A percentile compares a stretch with the other conserved stretches of the same genome.
phyloP scores from a whole-genome alignment of 2,113 vertebrate species.

The Datnioides undecimradiatus region DNA sequence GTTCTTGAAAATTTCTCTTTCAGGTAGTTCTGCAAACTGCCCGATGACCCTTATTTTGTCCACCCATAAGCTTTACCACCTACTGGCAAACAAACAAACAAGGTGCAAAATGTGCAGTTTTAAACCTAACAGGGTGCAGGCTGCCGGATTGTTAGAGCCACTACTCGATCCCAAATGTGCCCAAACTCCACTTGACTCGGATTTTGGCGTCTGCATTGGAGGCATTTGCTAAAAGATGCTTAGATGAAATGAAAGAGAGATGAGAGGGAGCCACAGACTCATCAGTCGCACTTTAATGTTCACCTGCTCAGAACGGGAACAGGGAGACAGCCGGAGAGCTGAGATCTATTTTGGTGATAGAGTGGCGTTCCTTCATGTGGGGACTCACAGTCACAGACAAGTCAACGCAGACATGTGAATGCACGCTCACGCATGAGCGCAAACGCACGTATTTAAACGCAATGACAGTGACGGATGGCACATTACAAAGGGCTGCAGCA shows the following conservation, averaged over 20 bases:
- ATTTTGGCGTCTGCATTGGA: background rate
- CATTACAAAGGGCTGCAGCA: conserved; percentile 58
- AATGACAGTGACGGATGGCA: conserved; percentile 46
- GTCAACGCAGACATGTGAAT: background rate
- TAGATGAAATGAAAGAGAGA: background rate
- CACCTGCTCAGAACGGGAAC: background rate
- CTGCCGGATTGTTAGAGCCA: background rate
- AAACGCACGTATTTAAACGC: conserved; percentile 14
- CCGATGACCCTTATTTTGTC: background rate
- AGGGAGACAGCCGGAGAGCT: background rate
- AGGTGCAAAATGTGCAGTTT: background rate
- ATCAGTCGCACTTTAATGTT: background rate
- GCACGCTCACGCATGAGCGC: background rate
- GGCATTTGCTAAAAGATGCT: background rate
- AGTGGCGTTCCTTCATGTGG: background rate
- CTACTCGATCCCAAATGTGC: background rate
- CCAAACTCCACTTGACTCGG: background rate
- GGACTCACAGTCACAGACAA: background rate
- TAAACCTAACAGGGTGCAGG: background rate
- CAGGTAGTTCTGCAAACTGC: background rate
- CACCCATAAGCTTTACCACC: background rate
- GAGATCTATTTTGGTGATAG: background rate
- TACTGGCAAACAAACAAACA: background rate
- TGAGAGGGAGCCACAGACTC: background rate
- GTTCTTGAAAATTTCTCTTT: background rate